phyloP scores from a whole-genome alignment of 2,113 vertebrate genomes.

The Bagarius yarrelli region DNA sequence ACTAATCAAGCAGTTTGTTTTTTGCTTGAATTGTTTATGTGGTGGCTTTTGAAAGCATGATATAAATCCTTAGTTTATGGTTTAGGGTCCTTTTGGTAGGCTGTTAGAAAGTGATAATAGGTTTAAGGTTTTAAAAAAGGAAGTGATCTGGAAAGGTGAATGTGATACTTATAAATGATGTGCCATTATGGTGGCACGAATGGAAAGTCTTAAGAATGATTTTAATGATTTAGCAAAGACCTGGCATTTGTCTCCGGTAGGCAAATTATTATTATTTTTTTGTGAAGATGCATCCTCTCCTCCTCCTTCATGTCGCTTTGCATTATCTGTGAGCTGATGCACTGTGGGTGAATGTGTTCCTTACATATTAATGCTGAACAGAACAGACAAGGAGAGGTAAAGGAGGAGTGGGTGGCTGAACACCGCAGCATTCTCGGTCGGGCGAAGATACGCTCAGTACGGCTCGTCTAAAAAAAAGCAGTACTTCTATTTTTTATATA shows the following conservation, averaged over 20 bases:
- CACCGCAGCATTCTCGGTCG: constrained; percentile 5
- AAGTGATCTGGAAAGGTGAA: neutral
- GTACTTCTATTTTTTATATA: neutral
- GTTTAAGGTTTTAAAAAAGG: constrained; percentile 18
- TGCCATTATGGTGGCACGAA: neutral
- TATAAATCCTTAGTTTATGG: neutral
- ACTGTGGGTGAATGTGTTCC: constrained; percentile 35
- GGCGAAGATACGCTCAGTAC: constrained; percentile 1
- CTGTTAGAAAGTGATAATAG: constrained; percentile 17
- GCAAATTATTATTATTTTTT: constrained; percentile 4
- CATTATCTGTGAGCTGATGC: constrained; percentile 37
- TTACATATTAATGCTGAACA: constrained; percentile 14
- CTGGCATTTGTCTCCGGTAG: constrained; percentile 3
- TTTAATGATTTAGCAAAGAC: neutral
- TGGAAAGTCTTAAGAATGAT: too few species aligned
- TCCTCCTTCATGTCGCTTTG: constrained; percentile 29
- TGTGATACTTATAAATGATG: constrained; percentile 10
- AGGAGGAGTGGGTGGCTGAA: constrained; percentile 10
- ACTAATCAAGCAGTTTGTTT: constrained; percentile 19
- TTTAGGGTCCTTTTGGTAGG: neutral
- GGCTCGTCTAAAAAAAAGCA: neutral
- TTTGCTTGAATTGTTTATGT: neutral
- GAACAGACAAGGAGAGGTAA: constrained; percentile 15
- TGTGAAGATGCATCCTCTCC: constrained; percentile 34
- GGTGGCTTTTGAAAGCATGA: neutral